phyloP scores from a whole-genome alignment of 1,140 invertebrate species.

The Linepithema humile region DNA sequence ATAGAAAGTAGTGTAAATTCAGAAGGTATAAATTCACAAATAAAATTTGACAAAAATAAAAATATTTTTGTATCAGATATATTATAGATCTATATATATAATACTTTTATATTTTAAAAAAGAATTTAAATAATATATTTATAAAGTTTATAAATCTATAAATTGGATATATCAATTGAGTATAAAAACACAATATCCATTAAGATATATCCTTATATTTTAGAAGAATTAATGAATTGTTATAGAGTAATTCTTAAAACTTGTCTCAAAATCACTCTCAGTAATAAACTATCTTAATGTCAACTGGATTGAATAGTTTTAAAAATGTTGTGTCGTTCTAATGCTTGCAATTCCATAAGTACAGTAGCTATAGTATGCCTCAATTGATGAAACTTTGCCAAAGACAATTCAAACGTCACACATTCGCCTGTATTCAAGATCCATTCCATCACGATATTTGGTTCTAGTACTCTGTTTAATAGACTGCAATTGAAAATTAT shows the following conservation, averaged over 20 bases:
- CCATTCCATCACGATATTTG: slow-evolving; percentile 81
- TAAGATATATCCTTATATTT: background rate
- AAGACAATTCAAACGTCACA: slow-evolving; percentile 79
- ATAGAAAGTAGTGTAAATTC: too few relatives aligned
- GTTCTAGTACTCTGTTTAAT: slow-evolving; percentile 79
- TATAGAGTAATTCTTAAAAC: too few relatives aligned
- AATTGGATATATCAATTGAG: background rate
- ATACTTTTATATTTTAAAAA: too few relatives aligned
- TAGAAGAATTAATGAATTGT: slow-evolving; percentile 13
- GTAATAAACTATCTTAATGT: background rate
- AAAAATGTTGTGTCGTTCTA: slow-evolving; percentile 75
- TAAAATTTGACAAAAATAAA: too few relatives aligned
- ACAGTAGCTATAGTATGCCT: slow-evolving; percentile 79
- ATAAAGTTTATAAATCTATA: background rate
- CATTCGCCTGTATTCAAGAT: slow-evolving; percentile 77
- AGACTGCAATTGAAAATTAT: slow-evolving; percentile 74
- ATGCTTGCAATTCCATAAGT: slow-evolving; percentile 77
- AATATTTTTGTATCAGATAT: too few relatives aligned
- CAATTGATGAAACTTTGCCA: slow-evolving; percentile 80
- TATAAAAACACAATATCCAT: background rate
- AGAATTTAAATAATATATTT: too few relatives aligned
- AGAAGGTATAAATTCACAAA: too few relatives aligned
- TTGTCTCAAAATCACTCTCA: background rate
- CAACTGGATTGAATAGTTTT: slow-evolving; percentile 71
- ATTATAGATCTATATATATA: too few relatives aligned